phyloP scores from a whole-genome alignment of 64 coral and sea anemone genomes.

The Porites australiensis region DNA sequence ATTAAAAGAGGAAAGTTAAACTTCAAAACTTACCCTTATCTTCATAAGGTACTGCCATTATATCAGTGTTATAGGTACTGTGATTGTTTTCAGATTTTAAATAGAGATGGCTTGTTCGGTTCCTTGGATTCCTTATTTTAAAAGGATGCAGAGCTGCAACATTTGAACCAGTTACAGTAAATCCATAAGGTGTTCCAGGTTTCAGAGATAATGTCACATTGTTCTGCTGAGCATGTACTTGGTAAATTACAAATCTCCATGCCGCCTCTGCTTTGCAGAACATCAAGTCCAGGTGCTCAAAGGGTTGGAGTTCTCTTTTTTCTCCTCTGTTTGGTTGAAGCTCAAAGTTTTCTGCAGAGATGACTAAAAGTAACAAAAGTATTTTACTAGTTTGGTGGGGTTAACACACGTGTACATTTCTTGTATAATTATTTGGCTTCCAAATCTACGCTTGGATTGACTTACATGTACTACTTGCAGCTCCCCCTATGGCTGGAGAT shows the following conservation, averaged over 20 bases:
- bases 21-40: slow-evolving; percentile 45
- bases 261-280: slow-evolving; percentile 2
- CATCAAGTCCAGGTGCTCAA: neutral
- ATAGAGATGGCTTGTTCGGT: slow-evolving; percentile 18
- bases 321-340: slow-evolving; percentile 68
- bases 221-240: slow-evolving; percentile 81
- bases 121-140: neutral
- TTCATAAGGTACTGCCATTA: slow-evolving; percentile 54
- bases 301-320: slow-evolving; percentile 29
- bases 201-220: slow-evolving; percentile 58
- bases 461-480: no score
- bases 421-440: no score
- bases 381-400: neutral
- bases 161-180: slow-evolving; percentile 58
- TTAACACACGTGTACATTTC: no score
- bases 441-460: no score
- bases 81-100: slow-evolving; percentile 50
- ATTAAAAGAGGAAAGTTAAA: no score
- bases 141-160: slow-evolving; percentile 64
- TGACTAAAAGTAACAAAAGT: neutral
- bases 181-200: slow-evolving; percentile 35
- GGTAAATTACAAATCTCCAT: slow-evolving; percentile 84
- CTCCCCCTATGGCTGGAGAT: no score
- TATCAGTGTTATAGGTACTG: slow-evolving; percentile 22
- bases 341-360: neutral